A percentile compares a stretch with the other conserved stretches of the same genome.
phyloP scores from a whole-genome alignment of 1,140 invertebrate genomes.

The Zaprionus camerounensis region DNA sequence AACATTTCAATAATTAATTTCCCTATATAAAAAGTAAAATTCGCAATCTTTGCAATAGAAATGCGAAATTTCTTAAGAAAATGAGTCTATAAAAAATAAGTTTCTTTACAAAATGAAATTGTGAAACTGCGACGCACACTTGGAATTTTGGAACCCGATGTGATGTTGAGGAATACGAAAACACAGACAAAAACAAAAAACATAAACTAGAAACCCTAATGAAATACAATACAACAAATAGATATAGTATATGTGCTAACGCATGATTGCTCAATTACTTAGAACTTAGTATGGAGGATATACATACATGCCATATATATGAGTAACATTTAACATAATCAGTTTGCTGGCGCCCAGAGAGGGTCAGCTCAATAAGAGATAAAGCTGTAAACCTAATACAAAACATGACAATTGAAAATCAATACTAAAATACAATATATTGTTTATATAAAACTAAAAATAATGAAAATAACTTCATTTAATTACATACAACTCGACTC shows the following conservation, averaged over 20 bases:
- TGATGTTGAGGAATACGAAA: constrained; percentile 25
- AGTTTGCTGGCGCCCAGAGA: constrained; percentile 38
- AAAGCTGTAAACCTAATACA: constrained; percentile 82
- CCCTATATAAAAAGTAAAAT: constrained; percentile 17
- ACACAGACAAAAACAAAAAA: constrained; percentile 71
- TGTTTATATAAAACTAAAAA: constrained; percentile 18
- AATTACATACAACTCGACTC: constrained; percentile 12
- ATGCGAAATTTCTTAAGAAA: neutral
- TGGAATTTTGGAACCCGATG: neutral
- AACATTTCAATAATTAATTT: constrained; percentile 17
- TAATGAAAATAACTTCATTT: constrained; percentile 15
- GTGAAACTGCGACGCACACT: neutral
- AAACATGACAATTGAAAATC: constrained; percentile 67
- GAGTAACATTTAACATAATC: constrained; percentile 53
- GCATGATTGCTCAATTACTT: constrained; percentile 43
- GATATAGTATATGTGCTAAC: constrained; percentile 27
- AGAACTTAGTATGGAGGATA: constrained; percentile 43
- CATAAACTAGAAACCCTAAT: constrained; percentile 71
- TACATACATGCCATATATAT: constrained; percentile 53
- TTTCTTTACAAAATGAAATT: neutral
- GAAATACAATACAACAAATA: constrained; percentile 46
- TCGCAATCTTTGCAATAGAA: neutral
- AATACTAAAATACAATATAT: constrained; percentile 59
- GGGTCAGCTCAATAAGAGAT: constrained; percentile 60
- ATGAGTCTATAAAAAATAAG: neutral